Base-by-base conservation (phyloP, 2,797 vertebrate species). In the Darevskia mixta region DNA sequence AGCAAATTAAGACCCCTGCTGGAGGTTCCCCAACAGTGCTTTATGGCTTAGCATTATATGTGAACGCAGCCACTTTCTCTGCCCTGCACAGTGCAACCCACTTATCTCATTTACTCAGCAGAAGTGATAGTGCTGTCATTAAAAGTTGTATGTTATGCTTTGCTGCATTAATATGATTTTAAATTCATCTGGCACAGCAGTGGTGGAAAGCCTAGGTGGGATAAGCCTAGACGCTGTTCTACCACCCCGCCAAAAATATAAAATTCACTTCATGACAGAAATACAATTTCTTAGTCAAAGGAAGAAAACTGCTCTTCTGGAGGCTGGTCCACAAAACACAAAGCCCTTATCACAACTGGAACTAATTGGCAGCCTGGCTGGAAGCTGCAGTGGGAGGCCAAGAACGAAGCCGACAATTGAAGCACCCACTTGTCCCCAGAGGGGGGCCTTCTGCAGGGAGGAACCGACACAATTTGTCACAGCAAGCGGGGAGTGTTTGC, bases 401-500 rank as follows among this genome's bases (percentile, higher is more conserved):
- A 69, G 4, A 11, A 90, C 89, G 88, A 88, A 87, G 90, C 8
- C 86, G 83, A 25, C 89, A 79, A 35, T 66, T 0, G n/a, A 87
- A 94, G 93, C 92, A 61, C 86, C 86, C 84, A 87, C 90, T 89
- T 89, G 90, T 43, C n/a, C 82, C 41, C 69, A 80, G 84, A 69
- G 86, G 71, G 32, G 69, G 49, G 76, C 17, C 23, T 93, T 90
- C 83, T 87, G 49, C 64, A 73, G 45, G 84, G 41, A 61, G 49
- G 35, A 45, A 90, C 83, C 67, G 87, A 90, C 83, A 86, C 79
- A 86, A 80, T 93, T 87, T 90, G 90, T 89, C 73, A 88, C 79
- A 67, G 90, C 84, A 92, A 87, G 78, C 45, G 86, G 79, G 20
- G 71, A 20, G 45, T 92, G 49, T 38, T 85, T 92, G 72, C 49